These are phyloP conservation scores for Luperina testacea DNA, from an alignment of 2,888 invertebrate species.

Conservation along the genomic window DNA sequence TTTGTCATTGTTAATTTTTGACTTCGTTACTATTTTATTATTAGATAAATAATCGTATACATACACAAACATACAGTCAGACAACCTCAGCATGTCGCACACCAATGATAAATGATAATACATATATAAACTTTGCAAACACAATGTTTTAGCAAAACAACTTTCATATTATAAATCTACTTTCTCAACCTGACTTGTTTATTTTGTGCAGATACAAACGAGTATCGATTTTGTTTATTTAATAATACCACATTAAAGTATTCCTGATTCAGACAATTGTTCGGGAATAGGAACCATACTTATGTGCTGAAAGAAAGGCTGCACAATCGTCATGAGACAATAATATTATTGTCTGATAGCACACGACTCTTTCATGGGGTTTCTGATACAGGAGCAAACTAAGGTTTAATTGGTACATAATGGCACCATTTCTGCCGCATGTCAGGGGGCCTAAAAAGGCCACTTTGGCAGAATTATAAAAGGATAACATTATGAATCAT, in stretches of 20 bases:
- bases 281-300: not conserved
- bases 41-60: not conserved
- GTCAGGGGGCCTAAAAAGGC: too few species aligned
- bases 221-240: not conserved
- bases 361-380: not conserved
- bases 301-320: not conserved
- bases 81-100: constrained; percentile 12
- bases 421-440: not conserved
- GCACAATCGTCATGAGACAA: not conserved
- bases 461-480: too few species aligned
- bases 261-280: too few species aligned
- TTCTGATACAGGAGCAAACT: not conserved
- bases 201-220: constrained; percentile 26
- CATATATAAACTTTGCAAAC: constrained; percentile 29
- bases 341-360: not conserved
- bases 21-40: not conserved
- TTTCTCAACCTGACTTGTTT: constrained; percentile 47
- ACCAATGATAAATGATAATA: constrained; percentile 33
- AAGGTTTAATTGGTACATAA: not conserved
- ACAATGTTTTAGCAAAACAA: constrained; percentile 43
- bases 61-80: not conserved
- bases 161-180: constrained; percentile 52
- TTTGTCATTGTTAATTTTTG: not conserved
- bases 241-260: not conserved
- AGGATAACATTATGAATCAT: too few species aligned